Conservation (phyloP, 2,797 vertebrate genomes). For the Mycteria americana region DNA sequence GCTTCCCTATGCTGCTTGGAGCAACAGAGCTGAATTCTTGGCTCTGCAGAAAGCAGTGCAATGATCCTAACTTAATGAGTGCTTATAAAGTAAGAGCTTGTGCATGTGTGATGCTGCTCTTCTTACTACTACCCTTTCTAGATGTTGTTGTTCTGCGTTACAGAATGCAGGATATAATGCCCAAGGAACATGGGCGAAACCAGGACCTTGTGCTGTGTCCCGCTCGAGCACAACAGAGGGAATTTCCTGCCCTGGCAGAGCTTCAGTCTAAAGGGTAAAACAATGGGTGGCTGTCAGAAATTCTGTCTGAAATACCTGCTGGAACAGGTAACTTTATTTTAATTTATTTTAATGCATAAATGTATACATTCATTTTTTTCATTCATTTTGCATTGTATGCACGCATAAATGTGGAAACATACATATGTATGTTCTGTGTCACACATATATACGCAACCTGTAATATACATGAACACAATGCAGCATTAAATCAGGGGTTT, state of each 20-base stretch:
- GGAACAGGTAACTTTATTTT: background rate
- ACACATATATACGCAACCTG: background rate
- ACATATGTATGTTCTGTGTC: background rate
- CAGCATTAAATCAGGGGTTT: background rate
- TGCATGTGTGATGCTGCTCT: background rate
- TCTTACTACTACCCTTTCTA: background rate
- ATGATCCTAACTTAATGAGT: background rate
- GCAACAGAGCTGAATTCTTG: background rate
- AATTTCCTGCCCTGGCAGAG: background rate
- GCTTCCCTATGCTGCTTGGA: background rate
- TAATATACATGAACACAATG: background rate
- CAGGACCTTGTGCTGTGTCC: background rate
- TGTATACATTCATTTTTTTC: background rate
- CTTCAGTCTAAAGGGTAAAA: background rate
- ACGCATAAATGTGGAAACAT: background rate
- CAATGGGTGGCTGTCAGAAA: background rate
- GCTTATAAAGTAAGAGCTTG: background rate
- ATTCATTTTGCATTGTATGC: background rate
- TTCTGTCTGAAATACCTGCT: background rate
- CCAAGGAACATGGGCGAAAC: background rate
- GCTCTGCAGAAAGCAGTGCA: background rate
- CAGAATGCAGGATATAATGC: background rate
- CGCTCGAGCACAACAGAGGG: background rate
- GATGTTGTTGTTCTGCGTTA: background rate
- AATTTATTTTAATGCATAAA: background rate